Evolutionary conservation across 2,113 vertebrate genomes (phyloP).

Genomic region (Otocyon megalotis): DNA sequence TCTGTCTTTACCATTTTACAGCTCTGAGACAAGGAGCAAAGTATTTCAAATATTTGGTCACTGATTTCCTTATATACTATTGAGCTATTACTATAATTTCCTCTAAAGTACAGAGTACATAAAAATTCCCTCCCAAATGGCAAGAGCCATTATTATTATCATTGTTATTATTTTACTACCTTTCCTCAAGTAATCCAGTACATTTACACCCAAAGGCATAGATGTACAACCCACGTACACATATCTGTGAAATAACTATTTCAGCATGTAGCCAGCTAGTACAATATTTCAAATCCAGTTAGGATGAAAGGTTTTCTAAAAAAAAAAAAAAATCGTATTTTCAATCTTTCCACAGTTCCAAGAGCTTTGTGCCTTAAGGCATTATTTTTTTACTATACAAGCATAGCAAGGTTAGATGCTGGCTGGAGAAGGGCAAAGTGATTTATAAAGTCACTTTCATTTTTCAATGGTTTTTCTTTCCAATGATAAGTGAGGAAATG

Average conservation of each 20-base stretch:
- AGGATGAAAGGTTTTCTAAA: conserved; percentile 11
- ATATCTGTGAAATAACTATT: neutral
- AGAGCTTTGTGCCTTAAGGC: neutral
- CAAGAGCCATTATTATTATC: neutral
- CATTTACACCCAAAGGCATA: neutral
- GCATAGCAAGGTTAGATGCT: conserved; percentile 25
- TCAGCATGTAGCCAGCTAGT: neutral
- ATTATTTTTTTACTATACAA: conserved; percentile 33
- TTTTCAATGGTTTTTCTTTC: conserved; percentile 67
- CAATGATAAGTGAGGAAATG: conserved; percentile 60
- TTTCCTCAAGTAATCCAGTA: neutral
- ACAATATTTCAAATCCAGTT: neutral
- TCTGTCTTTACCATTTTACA: neutral
- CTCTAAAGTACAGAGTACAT: neutral
- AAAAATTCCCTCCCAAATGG: neutral
- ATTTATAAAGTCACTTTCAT: conserved; percentile 73
- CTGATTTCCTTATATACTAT: neutral
- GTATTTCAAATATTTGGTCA: too few relatives aligned
- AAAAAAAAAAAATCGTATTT: neutral
- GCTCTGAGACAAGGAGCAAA: neutral
- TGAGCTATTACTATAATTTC: neutral
- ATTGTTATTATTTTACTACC: neutral
- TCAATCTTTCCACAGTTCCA: neutral
- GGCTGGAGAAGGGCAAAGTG: conserved; percentile 59
- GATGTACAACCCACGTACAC: too few relatives aligned